These are phyloP conservation scores for Allygus modestus DNA, from an alignment of 2,888 invertebrate species.

Conservation along the genomic window DNA sequence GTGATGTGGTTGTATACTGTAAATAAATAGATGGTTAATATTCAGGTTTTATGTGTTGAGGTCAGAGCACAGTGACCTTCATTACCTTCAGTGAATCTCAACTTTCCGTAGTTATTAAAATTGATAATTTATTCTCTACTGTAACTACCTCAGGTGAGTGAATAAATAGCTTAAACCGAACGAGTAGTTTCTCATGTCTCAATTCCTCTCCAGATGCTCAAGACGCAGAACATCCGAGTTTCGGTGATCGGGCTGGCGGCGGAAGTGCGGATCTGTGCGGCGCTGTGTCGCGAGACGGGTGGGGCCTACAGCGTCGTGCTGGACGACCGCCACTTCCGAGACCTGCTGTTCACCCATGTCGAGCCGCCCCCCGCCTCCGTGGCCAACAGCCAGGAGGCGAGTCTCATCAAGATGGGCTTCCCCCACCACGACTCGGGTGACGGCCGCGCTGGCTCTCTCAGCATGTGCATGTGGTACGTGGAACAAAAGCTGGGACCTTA, in stretches of 20 bases:
- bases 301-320: constrained; percentile 93
- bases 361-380: constrained; percentile 85
- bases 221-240: constrained; percentile 90
- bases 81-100: no score
- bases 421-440: constrained; percentile 86
- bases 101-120: no score
- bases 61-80: no score
- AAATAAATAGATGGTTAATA: no score
- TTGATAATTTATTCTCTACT: no score
- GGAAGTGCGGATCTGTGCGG: constrained; percentile 94
- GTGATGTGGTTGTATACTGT: no score
- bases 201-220: constrained; percentile 81
- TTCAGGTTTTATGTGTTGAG: no score
- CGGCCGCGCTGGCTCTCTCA: constrained; percentile 82
- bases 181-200: no score
- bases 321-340: constrained; percentile 85
- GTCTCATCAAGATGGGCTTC: constrained; percentile 97
- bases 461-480: constrained; percentile 94
- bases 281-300: constrained; percentile 90
- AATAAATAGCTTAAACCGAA: no score
- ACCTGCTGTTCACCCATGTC: constrained; percentile 81
- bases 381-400: constrained; percentile 78
- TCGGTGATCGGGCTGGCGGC: constrained; percentile 97
- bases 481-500: no score
- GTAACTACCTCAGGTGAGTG: no score